These are phyloP conservation scores for Hydropsyche tenuis DNA, from an alignment of 1,140 invertebrate genomes.

Conservation along the genomic window DNA sequence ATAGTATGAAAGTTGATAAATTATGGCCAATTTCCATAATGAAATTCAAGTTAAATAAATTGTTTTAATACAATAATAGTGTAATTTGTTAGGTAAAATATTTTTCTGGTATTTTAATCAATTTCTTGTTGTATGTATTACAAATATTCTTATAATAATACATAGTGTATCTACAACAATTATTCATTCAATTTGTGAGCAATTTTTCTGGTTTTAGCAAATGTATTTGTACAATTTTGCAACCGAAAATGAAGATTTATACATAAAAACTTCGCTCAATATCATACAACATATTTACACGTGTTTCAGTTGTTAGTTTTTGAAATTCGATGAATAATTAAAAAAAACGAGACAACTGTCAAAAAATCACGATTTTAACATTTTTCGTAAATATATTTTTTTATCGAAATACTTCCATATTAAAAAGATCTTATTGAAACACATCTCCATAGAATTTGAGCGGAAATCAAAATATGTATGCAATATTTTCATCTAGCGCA, in stretches of 20 bases:
- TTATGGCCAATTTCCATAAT: too few species aligned
- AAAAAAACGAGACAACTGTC: too few species aligned
- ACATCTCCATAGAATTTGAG: slow-evolving; percentile 14
- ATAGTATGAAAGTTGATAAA: too few species aligned
- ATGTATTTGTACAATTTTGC: slow-evolving; percentile 27
- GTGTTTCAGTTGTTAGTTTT: slow-evolving; percentile 13
- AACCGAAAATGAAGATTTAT: slow-evolving; percentile 6
- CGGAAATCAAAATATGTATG: neutral
- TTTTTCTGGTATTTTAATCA: too few species aligned
- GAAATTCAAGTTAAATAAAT: too few species aligned
- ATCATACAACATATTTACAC: slow-evolving; percentile 18
- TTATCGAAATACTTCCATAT: too few species aligned
- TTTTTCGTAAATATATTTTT: neutral
- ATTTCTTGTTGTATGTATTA: too few species aligned
- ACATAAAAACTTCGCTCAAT: neutral
- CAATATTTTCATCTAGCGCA: slow-evolving; percentile 21
- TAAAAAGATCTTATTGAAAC: neutral
- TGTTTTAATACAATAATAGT: too few species aligned
- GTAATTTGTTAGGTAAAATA: too few species aligned
- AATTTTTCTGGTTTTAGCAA: slow-evolving; percentile 31
- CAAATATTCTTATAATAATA: too few species aligned
- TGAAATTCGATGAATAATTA: neutral
- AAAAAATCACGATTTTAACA: too few species aligned
- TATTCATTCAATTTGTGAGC: slow-evolving; percentile 18
- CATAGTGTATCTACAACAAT: neutral